Percentiles rank a stretch among this genome's conserved stretches.
Evolutionary conservation across 2,113 vertebrate genomes (phyloP).

Genomic region (Progne subis): DNA sequence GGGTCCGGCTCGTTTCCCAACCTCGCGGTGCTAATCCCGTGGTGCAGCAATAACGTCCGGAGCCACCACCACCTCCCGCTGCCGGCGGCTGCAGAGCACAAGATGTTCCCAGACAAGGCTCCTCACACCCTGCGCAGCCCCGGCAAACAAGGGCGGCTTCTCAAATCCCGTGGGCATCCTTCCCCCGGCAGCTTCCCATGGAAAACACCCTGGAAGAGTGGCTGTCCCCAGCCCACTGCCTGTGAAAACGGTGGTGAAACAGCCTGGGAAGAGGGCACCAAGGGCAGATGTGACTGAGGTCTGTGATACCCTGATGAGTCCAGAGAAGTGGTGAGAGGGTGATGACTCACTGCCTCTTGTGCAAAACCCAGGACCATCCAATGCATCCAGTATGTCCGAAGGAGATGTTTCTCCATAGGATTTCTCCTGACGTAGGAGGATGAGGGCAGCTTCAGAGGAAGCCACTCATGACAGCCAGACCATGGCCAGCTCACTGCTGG

Average conservation of each 20-base stretch:
- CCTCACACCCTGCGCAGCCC: rapidly evolving
- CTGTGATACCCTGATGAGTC: neutral
- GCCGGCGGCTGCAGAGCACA: neutral
- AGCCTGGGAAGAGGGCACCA: neutral
- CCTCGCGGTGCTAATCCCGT: neutral
- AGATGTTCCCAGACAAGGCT: neutral
- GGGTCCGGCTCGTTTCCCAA: neutral
- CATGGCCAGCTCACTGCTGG: rapidly evolving
- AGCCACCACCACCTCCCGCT: neutral
- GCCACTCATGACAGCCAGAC: neutral
- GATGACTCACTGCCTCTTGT: neutral
- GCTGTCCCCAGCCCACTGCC: neutral
- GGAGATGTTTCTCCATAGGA: neutral
- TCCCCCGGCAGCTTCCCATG: rapidly evolving
- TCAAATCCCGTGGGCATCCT: neutral
- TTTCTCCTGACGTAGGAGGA: neutral
- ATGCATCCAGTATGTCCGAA: neutral
- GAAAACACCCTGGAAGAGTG: neutral
- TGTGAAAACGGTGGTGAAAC: neutral
- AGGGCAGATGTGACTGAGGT: rapidly evolving
- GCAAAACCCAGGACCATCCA: neutral
- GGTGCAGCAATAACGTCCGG: neutral
- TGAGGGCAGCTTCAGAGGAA: neutral
- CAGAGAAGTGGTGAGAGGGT: neutral
- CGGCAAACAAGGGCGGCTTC: neutral